phyloP scores from a whole-genome alignment of 2,888 invertebrate genomes.

The Nephrotoma flavescens region DNA sequence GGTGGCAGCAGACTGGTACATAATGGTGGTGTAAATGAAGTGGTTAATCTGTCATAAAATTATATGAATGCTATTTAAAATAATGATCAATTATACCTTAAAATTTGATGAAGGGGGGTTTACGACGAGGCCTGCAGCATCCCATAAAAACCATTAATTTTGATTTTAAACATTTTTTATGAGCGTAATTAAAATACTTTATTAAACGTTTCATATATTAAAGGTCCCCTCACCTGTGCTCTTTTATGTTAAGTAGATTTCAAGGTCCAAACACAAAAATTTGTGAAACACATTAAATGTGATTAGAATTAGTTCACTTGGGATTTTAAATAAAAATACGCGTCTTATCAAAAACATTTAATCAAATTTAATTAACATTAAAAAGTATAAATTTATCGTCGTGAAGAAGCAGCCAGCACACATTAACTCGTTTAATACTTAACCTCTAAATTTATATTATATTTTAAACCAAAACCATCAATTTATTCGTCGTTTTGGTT shows the following conservation, averaged over 20 bases:
- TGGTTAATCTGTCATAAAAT: background rate
- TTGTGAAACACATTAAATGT: background rate
- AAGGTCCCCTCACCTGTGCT: background rate
- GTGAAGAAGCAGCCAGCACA: background rate
- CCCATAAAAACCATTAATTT: background rate
- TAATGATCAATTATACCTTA: background rate
- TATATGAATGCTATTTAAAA: background rate
- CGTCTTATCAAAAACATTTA: background rate
- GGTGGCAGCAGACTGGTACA: background rate
- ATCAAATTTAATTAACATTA: background rate
- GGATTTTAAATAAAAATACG: background rate
- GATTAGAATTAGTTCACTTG: background rate
- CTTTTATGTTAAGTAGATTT: background rate
- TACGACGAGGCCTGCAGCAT: background rate
- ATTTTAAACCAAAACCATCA: background rate
- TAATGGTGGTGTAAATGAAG: background rate
- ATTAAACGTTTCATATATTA: background rate
- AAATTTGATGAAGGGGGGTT: too few species aligned
- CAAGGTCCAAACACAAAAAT: background rate
- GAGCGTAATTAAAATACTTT: background rate
- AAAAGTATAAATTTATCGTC: background rate
- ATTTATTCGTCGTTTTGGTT: background rate
- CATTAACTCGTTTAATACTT: background rate
- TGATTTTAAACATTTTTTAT: background rate
- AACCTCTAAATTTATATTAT: background rate